Evolutionary conservation across 2,113 vertebrate species (phyloP), one percentile per base, ranked within the genome.

Genomic region (Proterorhinus semilunaris): DNA sequence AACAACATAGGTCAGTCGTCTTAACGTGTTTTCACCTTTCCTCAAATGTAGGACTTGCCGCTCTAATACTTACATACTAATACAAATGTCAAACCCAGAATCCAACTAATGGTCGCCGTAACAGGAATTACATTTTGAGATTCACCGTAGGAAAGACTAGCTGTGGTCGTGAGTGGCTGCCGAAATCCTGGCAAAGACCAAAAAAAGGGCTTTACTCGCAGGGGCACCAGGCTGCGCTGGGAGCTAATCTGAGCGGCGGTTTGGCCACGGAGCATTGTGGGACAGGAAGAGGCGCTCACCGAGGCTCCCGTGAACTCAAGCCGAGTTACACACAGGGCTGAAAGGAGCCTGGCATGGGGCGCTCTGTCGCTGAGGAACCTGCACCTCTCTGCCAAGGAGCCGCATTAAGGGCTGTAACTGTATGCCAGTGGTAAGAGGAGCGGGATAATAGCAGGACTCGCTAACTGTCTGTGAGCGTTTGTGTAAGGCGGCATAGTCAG

Each of bases 261-360:
- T 81, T 58, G 59, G 74, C 80, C 71, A 62, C 62, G 75, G 79
- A 74, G 52, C 81, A 79, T 88, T 85, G 87, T 86, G 83, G 85
- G 75, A 87, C 85, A 87, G 90, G 86, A 89, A 90, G 84, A 77
- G 85, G 72, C 71, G 84, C 85, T 87, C 82, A 65, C 63, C 68
- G 81, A 86, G 84, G 86, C 86, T 83, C 86, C 47, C 78, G 75
- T 52, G 36, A 86, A 82, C 84, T 81, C 83, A 82, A 83, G 82
- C 86, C 11, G 84, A 85, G 88, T 83, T 78, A 85, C 88, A 86
- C 84, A 80, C 80, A 79, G 71, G 82, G 79, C 87, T 90, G 83
- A 91, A 92, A 89, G 76, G 83, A 86, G 83, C 79, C 81, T 82
- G 83, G 86, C 87, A 85, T 85, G 88, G 75, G 83, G 86, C 63